Base-by-base conservation (phyloP, 2,113 vertebrate species). In the Crypturellus undulatus region DNA sequence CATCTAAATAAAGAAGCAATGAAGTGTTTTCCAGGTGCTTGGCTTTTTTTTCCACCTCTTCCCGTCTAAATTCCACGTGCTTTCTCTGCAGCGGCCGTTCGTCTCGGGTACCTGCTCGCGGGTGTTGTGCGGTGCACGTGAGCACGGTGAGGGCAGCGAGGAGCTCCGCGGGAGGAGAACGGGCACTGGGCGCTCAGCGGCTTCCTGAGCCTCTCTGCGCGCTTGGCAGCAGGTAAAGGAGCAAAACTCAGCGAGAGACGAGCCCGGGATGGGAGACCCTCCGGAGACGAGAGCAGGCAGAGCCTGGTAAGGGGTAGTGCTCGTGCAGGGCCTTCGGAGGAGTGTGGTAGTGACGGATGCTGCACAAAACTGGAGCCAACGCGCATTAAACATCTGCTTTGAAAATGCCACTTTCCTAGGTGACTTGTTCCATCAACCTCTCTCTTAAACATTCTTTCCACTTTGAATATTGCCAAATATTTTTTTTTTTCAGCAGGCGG, bases 1-100 rank as follows among this genome's bases (percentile, higher is more conserved):
- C 97, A 92, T 97, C 97, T 83, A 93, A 97, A 98, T 98, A 98
- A 98, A 98, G 97, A 93, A 96, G 97, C 97, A 96, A 96, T 93
- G 97, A 97, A 96, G 98, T 96, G 95, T 97, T 98, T 89, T 92
- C 58, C 95, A 94, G 96, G 95, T 36, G 88, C 96, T 95, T 96
- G 95, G 25, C 77, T 97, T 94, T 94, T 97, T 87, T 87, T 91
- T 86, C 91, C 81, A 94, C 71, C 88, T 95, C 59, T 9, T 87
- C 28, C 45, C 49, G 1, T 92, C 68, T 75, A 58, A 89, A 92
- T 71, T 81, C 73, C 24, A 3, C 30, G 42, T 85, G 13, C 90
- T 64, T 93, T 88, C 77, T 63, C 69, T 34, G 0, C 45, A 49
- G 65, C 22, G 43, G 60, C 5, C 47, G 70, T 75, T 22, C 6